Conservation (phyloP, 1,140 invertebrate genomes). For the Saxidomus purpurata region DNA sequence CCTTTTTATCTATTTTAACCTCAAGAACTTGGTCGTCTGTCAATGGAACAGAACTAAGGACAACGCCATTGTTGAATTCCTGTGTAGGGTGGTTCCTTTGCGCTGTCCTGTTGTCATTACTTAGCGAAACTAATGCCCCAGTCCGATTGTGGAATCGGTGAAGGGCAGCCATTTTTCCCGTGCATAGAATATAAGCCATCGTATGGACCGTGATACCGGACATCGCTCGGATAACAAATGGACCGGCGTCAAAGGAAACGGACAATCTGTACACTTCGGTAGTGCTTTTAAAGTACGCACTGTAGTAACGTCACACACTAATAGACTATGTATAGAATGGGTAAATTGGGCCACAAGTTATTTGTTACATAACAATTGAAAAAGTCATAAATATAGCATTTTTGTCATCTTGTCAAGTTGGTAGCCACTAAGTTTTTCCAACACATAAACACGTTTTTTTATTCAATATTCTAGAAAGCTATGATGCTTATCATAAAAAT, state of each 20-base stretch:
- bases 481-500: too few relatives aligned
- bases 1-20: slow-evolving; percentile 95
- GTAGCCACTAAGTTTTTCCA: too few relatives aligned
- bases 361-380: too few relatives aligned
- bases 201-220: not conserved
- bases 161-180: slow-evolving; percentile 67
- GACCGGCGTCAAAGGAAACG: not conserved
- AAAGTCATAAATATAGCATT: too few relatives aligned
- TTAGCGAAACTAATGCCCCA: slow-evolving; percentile 92
- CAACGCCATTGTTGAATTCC: slow-evolving; percentile 93
- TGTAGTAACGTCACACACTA: too few relatives aligned
- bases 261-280: not conserved
- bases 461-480: too few relatives aligned
- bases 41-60: slow-evolving; percentile 94
- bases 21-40: slow-evolving; percentile 95
- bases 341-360: too few relatives aligned
- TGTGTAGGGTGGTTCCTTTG: slow-evolving; percentile 89
- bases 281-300: not conserved
- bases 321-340: too few relatives aligned
- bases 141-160: slow-evolving; percentile 92
- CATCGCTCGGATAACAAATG: not conserved
- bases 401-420: too few relatives aligned
- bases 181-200: too few relatives aligned
- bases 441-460: too few relatives aligned
- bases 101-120: slow-evolving; percentile 94